Conservation (phyloP, 2,888 invertebrate genomes). For the Poecilobothrus nobilitatus region DNA sequence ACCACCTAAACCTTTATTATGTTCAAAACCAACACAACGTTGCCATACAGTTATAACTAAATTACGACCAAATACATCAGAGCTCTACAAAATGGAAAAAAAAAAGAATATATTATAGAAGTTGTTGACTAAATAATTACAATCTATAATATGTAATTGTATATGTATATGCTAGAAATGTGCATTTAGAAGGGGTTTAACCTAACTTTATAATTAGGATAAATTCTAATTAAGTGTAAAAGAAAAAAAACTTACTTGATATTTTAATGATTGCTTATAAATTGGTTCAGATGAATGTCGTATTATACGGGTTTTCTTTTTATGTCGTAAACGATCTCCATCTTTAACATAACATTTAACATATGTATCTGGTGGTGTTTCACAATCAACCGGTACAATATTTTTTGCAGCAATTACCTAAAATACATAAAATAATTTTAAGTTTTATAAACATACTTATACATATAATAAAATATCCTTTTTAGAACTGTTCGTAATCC, state of each 20-base stretch:
- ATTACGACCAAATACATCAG: constrained; percentile 68
- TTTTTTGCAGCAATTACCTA: constrained; percentile 61
- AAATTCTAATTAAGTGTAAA: neutral
- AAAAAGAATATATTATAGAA: constrained; percentile 10
- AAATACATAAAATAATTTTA: too few species aligned
- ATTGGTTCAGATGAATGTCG: constrained; percentile 75
- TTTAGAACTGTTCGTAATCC: too few species aligned
- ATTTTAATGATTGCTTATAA: constrained; percentile 81
- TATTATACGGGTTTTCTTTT: constrained; percentile 81
- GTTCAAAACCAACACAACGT: constrained; percentile 77
- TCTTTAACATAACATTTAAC: constrained; percentile 89
- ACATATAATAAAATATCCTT: neutral
- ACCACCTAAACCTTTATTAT: constrained; percentile 73
- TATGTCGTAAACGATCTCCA: constrained; percentile 80
- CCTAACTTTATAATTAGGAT: too few species aligned
- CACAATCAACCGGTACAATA: constrained; percentile 59
- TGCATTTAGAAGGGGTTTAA: too few species aligned
- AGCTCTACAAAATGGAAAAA: constrained; percentile 54
- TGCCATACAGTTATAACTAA: constrained; percentile 91
- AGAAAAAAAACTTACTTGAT: constrained; percentile 48
- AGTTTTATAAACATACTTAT: constrained; percentile 10
- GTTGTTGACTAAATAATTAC: neutral
- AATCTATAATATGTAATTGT: too few species aligned
- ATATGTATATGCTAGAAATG: too few species aligned
- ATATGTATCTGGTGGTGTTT: constrained; percentile 78